Conservation (phyloP, 2,113 vertebrate species). For the Petromus typicus region DNA sequence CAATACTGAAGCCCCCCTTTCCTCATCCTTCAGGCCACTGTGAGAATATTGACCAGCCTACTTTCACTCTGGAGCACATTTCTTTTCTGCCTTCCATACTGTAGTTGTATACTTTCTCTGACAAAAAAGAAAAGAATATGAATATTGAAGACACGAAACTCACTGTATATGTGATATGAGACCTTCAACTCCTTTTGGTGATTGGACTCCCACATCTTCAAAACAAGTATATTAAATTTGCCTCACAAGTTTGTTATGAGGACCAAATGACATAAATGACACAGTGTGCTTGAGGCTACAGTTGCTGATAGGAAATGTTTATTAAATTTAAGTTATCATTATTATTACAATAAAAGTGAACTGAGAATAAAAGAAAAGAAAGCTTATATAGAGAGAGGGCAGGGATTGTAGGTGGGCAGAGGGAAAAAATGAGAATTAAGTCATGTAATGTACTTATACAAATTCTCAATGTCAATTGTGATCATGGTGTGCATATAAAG, state of each 20-base stretch:
- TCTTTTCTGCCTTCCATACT: neutral
- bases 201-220: neutral
- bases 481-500: too few species aligned
- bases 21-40: neutral
- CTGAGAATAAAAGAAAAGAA: neutral
- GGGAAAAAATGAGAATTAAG: too few species aligned
- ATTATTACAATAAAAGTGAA: constrained; percentile 14
- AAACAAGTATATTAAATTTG: neutral
- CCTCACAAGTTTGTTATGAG: neutral
- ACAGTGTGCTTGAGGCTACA: neutral
- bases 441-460: too few species aligned
- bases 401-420: too few species aligned
- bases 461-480: too few species aligned
- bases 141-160: neutral
- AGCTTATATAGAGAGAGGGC: too few species aligned
- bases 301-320: neutral
- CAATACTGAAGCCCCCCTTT: neutral
- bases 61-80: neutral
- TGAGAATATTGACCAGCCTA: neutral
- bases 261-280: neutral
- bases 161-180: neutral
- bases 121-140: neutral
- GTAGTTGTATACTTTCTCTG: neutral
- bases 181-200: neutral
- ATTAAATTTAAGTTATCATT: neutral